phyloP scores from a whole-genome alignment of 2,113 vertebrate species.

The Cavia porcellus region DNA sequence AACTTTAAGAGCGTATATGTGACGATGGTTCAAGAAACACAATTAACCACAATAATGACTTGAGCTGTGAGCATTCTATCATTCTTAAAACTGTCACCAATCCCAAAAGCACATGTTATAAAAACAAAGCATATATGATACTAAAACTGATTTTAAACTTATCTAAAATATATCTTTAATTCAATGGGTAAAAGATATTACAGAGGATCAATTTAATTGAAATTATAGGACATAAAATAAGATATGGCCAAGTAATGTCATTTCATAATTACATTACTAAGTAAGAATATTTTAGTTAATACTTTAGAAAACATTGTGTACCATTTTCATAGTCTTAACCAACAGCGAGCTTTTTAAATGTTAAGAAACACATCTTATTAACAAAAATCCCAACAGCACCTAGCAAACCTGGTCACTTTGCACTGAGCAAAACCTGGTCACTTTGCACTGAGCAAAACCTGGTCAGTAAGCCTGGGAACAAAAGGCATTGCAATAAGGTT shows the following conservation, averaged over 20 bases:
- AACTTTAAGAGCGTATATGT: neutral
- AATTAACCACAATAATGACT: neutral
- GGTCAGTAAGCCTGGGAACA: neutral
- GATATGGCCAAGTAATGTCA: neutral
- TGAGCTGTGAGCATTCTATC: neutral
- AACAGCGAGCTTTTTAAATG: constrained; percentile 5
- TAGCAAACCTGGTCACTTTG: neutral
- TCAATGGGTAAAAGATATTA: neutral
- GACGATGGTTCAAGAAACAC: neutral
- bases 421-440: neutral
- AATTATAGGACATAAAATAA: neutral
- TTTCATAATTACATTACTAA: neutral
- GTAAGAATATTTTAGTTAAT: constrained; percentile 10
- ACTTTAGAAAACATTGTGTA: neutral
- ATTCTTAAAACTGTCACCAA: neutral
- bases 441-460: neutral
- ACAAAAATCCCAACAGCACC: neutral
- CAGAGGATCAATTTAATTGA: constrained; percentile 5
- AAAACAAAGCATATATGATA: neutral
- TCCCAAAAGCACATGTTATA: neutral
- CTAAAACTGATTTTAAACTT: constrained; percentile 1
- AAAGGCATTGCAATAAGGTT: neutral
- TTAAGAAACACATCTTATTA: neutral
- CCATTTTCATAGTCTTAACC: neutral
- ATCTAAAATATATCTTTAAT: constrained; percentile 13